Base-by-base conservation (phyloP, 2,113 vertebrate genomes). In the Eira barbara region DNA sequence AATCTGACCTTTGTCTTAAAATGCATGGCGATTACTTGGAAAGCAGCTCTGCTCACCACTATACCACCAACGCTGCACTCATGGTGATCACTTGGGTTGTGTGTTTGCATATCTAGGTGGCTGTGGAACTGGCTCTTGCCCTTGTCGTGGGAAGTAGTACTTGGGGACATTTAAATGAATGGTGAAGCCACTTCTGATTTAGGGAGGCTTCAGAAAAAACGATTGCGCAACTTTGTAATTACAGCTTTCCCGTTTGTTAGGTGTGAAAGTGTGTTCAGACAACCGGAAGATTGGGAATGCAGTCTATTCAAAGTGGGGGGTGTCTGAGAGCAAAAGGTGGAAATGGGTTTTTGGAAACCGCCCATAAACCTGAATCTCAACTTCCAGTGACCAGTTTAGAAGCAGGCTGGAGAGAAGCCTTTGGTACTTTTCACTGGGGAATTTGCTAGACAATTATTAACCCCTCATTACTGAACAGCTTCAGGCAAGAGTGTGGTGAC, bases 191-290 rank as follows among this genome's bases (percentile, higher is more conserved):
- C 85, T 79, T 59, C 6, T 1, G 14, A 47, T 92, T 76, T 27
- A 36, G 23, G 59, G 34, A 91, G 42, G 34, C 55, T 71, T 55
- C 73, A 25, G 5, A 63, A 67, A 91, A 61, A 42, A 52, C 3
- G 3, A 81, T 76, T 67, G 39, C 4, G 57, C 93, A 98, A 98
- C 97, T 98, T 97, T 27, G n/a, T 39, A 34, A 86, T 85, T 25
- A 47, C 25, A 47, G 65, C 55, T 73, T 27, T 61, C 42, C 27
- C 65, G 31, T 73, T 21, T 52, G 78, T 61, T 67, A 13, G 71
- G 55, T n/a, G 49, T 92, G 59, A 42, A 92, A 89, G 73, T 69
- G 89, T 45, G 36, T 55, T 59, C 45, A 0, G 2, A 18, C 11
- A 34, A n/a, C 25, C 4, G 5, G 55, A 25, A 49, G 67, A 39